phyloP scores from a whole-genome alignment of 2,888 invertebrate genomes.

The Dryadula phaetusa region DNA sequence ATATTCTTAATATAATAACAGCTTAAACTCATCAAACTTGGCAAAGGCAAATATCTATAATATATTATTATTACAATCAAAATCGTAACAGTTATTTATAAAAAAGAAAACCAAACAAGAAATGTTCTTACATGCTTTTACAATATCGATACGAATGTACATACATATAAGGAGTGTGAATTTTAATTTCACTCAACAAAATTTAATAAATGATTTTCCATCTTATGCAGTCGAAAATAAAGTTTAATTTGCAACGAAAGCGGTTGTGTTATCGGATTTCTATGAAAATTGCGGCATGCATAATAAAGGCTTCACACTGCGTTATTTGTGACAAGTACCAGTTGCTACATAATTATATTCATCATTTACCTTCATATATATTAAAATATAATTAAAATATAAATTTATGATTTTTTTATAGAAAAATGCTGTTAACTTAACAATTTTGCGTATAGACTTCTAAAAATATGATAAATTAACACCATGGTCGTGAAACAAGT shows the following conservation, averaged over 20 bases:
- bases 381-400: too few species aligned
- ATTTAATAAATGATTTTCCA: background rate
- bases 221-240: background rate
- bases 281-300: constrained; percentile 51
- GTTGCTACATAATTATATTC: background rate
- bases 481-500: too few species aligned
- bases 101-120: background rate
- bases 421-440: too few species aligned
- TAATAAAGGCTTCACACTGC: constrained; percentile 19
- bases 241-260: constrained; percentile 15
- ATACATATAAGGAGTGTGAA: background rate
- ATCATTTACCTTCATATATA: background rate
- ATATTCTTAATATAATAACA: too few species aligned
- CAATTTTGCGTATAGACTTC: too few species aligned
- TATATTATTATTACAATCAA: background rate
- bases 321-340: constrained; percentile 22
- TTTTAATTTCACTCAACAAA: constrained; percentile 5
- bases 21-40: too few species aligned
- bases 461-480: too few species aligned
- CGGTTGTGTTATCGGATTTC: background rate
- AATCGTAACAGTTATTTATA: background rate
- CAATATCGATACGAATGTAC: background rate
- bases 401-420: too few species aligned
- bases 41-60: too few species aligned
- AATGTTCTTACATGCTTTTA: constrained; percentile 17